Base-by-base conservation (phyloP, 2,113 vertebrate species). In the Asarcornis scutulata region DNA sequence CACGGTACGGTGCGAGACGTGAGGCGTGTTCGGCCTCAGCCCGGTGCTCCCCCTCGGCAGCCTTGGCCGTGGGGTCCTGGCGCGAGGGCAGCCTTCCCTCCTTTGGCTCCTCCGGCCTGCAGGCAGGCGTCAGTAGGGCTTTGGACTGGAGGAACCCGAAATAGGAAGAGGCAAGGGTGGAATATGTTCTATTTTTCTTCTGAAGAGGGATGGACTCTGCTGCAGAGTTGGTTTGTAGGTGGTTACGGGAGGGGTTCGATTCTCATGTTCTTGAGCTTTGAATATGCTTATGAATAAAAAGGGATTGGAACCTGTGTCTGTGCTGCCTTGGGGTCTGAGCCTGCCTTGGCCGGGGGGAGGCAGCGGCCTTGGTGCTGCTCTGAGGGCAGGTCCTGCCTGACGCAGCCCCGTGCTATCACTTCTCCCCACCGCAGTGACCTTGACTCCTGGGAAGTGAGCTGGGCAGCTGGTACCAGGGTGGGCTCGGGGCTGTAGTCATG, bases 261-360 rank as follows among this genome's bases (percentile, higher is more conserved):
- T 95, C 36, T 66, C 82, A 69, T 29, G 11, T 91, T 89, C 68
- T 91, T 52, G 42, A 96, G 87, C 82, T 96, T 93, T 93, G 94
- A 87, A 29, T 76, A 34, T 75, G 93, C 95, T 88, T 91, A 91
- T 4, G 48, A 97, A 96, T 97, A 95, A 97, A 97, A 89, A 83
- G 93, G 86, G 87, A 88, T 74, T 64, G 79, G 80, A 75, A 77
- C 1, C 13, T 2, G 15, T 1, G 1, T 22, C 5, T 46, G 55
- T 6, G 6, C 34, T 89, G 48, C 22, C 9, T 42, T 8, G 17
- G 16, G 62, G 6, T 50, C n/a, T 2, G 13, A 3, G 29, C 26
- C 56, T 34, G 16, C 25, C 60, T 25, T 50, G 50, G 22, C 50
- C 50, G 5, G 50, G 50, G 23, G 23, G 50, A 23, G 23, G 50